phyloP scores from a whole-genome alignment of 92 coral and sea anemone genomes.

The Micromussa lordhowensis region DNA sequence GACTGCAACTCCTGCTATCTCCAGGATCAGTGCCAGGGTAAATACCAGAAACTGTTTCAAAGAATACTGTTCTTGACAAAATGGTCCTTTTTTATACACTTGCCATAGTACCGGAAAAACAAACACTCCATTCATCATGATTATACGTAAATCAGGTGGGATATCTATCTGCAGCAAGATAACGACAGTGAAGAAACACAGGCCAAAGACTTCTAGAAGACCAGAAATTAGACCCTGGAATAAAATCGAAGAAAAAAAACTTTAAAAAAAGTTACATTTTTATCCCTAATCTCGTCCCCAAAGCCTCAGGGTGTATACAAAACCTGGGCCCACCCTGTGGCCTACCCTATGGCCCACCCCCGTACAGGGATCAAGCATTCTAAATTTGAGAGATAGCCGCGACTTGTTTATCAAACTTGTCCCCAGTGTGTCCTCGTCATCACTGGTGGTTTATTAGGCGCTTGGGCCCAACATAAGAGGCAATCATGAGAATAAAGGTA shows the following conservation, averaged over 20 bases:
- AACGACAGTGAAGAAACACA: conserved; percentile 77
- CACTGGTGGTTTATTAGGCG: too few species aligned
- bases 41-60: conserved; percentile 14
- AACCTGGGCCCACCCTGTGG: too few species aligned
- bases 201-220: conserved; percentile 78
- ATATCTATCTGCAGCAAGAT: conserved; percentile 41
- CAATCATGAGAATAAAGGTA: too few species aligned
- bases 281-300: too few species aligned
- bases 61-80: conserved; percentile 1
- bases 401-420: too few species aligned
- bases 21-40: conserved; percentile 54
- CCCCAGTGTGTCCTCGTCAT: too few species aligned
- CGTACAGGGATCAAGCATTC: too few species aligned
- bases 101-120: conserved; percentile 80
- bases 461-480: too few species aligned
- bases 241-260: not conserved
- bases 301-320: too few species aligned
- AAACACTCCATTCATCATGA: conserved; percentile 87
- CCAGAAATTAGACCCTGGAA: conserved; percentile 75
- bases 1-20: conserved; percentile 64
- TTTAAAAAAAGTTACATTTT: not conserved
- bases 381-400: too few species aligned
- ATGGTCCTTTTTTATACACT: conserved; percentile 29
- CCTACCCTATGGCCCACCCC: too few species aligned
- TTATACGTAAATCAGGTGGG: conserved; percentile 62